phyloP scores from a whole-genome alignment of 2,113 vertebrate species.

The Sander lucioperca region DNA sequence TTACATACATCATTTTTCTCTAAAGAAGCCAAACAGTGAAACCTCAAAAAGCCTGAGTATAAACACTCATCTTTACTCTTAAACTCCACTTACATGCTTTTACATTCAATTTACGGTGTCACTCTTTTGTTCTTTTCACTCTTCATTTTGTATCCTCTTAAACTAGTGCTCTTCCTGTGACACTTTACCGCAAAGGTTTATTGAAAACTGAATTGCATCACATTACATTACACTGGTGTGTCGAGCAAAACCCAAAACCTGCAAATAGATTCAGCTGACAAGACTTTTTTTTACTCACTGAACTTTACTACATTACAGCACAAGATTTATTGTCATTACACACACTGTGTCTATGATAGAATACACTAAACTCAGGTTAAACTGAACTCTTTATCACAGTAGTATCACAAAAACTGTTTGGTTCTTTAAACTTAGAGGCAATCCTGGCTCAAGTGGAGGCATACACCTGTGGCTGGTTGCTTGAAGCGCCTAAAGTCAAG shows the following conservation, averaged over 20 bases:
- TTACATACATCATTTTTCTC: slow-evolving; percentile 16
- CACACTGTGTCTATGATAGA: no score
- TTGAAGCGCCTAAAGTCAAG: background rate
- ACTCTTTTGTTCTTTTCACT: background rate
- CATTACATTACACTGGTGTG: background rate
- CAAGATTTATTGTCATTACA: background rate
- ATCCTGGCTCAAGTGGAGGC: background rate
- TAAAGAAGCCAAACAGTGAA: background rate
- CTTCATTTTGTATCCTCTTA: background rate
- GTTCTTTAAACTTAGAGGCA: no score
- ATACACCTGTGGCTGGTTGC: background rate
- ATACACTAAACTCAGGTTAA: background rate
- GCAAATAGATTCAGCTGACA: background rate
- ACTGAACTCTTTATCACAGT: no score
- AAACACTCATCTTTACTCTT: background rate
- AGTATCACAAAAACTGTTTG: no score
- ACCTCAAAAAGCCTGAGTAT: background rate
- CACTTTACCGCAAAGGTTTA: background rate
- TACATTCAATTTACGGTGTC: background rate
- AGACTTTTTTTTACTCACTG: no score
- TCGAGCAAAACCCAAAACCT: background rate
- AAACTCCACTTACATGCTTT: background rate
- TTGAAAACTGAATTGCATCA: background rate
- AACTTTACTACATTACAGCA: no score
- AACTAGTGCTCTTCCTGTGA: background rate